A percentile compares a stretch with the other conserved stretches of the same genome.
phyloP scores from a whole-genome alignment of 2,797 vertebrate genomes.

The Cuculus canorus region DNA sequence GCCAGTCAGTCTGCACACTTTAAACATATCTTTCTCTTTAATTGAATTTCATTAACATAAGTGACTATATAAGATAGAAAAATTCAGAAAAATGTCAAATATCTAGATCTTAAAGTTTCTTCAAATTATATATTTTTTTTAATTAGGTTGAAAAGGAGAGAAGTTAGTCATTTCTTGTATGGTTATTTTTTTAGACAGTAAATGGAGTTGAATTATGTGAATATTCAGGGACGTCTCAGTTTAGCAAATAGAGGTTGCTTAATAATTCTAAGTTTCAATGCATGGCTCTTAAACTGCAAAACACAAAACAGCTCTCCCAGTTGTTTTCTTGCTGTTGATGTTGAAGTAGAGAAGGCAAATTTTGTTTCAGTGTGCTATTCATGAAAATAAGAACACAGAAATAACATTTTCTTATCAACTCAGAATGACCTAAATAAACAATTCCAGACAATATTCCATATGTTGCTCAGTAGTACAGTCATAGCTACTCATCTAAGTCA shows the following conservation, averaged over 20 bases:
- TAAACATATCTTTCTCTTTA: neutral
- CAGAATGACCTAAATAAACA: neutral
- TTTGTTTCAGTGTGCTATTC: neutral
- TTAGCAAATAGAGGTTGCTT: neutral
- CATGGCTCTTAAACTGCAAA: neutral
- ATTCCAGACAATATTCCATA: neutral
- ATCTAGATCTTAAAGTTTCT: neutral
- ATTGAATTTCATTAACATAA: neutral
- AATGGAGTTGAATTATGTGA: fast-evolving
- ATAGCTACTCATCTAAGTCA: neutral
- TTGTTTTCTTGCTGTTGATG: neutral
- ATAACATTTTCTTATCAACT: neutral
- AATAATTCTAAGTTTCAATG: neutral
- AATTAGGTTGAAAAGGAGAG: neutral
- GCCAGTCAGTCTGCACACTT: neutral
- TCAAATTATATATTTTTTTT: neutral
- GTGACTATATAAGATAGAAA: neutral
- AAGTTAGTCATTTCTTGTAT: neutral
- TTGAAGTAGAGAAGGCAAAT: neutral
- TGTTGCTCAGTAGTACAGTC: neutral
- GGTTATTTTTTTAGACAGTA: neutral
- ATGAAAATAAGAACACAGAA: neutral
- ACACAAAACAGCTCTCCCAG: neutral
- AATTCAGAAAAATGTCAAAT: neutral
- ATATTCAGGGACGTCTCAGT: neutral